Base-by-base conservation (phyloP, 2,888 invertebrate species). In the Timema podura region DNA sequence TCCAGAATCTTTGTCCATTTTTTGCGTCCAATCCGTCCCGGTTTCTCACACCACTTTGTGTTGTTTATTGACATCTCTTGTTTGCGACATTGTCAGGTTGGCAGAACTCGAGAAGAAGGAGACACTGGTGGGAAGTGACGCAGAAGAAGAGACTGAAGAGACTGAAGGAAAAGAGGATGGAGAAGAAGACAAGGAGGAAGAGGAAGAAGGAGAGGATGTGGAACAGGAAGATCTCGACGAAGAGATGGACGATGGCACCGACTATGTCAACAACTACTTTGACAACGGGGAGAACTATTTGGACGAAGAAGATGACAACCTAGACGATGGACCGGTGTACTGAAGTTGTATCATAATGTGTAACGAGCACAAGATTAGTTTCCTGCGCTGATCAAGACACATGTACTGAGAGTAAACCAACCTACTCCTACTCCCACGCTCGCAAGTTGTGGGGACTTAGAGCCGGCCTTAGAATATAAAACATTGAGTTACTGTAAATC, bases 191-290 rank as follows among this genome's bases (percentile, higher is more conserved):
- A 82, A 80, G 0, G 84, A 83, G 70, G 85, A 85, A 51, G 84
- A 85, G 5, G 76, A 78, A 5, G 88, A 88, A 64, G 86, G 84
- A 61, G 86, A 87, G 71, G 88, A 89, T 72, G 85, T 68, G n/a
- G 71, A 73, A 15, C 67, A 67, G 16, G 73, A 73, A 66, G 91
- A 91, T 75, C 79, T 84, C 9, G 93, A 93, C 76, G 90, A 92
- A 78, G 93, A 94, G 81, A 89, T 93, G 86, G 94, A 94, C 78
- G 93, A 93, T 77, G 94, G 93, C 30, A 94, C 93, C 44, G 93
- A 94, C 80, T 94, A 94, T 78, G 91, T 90, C 0, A 91, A 92
- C 76, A 93, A 90, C 78, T 93, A 93, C 79, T 94, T 94, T 80
- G 93, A 94, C 79, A 93, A 93, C 80, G 94, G 93, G 1, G 94